Evolutionary conservation across 2,113 vertebrate genomes (phyloP), one percentile per base, ranked within the genome.

Genomic region (Pipra filicauda): DNA sequence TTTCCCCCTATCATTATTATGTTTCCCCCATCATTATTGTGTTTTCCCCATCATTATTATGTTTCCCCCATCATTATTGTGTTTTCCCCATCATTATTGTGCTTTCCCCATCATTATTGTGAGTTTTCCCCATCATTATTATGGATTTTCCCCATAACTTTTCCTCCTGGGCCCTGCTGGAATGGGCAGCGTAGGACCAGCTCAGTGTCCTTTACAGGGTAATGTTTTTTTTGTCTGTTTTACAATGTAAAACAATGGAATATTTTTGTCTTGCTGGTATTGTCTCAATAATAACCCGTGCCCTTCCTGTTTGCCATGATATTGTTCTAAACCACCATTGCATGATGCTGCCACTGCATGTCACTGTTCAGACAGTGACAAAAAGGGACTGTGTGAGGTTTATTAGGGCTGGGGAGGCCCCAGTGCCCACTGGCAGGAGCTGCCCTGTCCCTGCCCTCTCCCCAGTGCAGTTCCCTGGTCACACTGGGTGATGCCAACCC

Each of bases 171-270:
- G 54, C 26, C 22, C 35, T 69, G 8, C 49, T 16, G 49, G 26
- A 15, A 35, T 33, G 31, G 58, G 54, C 66, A 31, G 48, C 1
- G 12, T 3, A 27, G 67, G 48, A 67, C 41, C 52, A 54, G 44
- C 30, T 12, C 30, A 3, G 39, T 15, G n/a, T n/a, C 75, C 44
- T 23, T 62, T 7, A 15, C 21, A 30, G 33, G 35, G 9, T 24
- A 26, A 18, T 3, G 27, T 9, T 14, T 43, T 76, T 76, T 52
- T 54, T 39, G 58, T 13, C 81, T 51, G 35, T 30, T 74, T 39
- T 31, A 16, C 22, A 26, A 3, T 1, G 20, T 27, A 27, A n/a
- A 62, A 1, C 28, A n/a, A 14, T 33, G 2, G 15, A n/a, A 51
- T 20, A 17, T 39, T 62, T 61, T 44, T 44, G 23, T 31, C 66